Conservation (phyloP, 1,140 invertebrate species). For the Pentalonia nigronervosa region DNA sequence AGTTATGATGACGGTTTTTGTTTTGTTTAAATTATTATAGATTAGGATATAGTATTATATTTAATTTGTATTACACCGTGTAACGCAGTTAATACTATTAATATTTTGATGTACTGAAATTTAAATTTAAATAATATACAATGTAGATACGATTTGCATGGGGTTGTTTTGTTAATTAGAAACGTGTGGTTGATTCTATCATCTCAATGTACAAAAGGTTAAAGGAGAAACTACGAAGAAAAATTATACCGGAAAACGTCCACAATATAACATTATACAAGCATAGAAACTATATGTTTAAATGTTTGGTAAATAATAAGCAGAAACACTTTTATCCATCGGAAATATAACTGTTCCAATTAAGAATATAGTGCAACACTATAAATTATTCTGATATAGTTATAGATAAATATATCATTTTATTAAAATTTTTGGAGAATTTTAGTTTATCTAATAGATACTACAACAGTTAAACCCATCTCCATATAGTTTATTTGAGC, state of each 20-base stretch:
- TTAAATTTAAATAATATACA: conserved; percentile 10
- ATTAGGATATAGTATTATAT: not conserved
- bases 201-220: not conserved
- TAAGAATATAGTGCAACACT: not conserved
- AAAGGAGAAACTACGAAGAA: not conserved
- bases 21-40: conserved; percentile 15
- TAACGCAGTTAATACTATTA: conserved; percentile 10
- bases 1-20: not conserved
- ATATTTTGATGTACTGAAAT: not conserved
- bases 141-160: not conserved
- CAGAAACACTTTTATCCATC: not conserved
- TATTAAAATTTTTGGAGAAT: not conserved
- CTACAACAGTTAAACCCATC: not conserved
- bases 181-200: not conserved
- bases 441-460: not conserved
- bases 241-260: not conserved
- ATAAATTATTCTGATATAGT: not conserved
- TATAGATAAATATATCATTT: not conserved
- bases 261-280: not conserved
- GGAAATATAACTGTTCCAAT: not conserved
- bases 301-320: not conserved
- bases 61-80: not conserved
- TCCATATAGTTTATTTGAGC: not conserved
- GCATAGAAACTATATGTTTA: not conserved
- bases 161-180: not conserved